These are phyloP conservation scores for Hydropsyche betteni DNA, from an alignment of 2,888 invertebrate genomes.

Conservation along the genomic window DNA sequence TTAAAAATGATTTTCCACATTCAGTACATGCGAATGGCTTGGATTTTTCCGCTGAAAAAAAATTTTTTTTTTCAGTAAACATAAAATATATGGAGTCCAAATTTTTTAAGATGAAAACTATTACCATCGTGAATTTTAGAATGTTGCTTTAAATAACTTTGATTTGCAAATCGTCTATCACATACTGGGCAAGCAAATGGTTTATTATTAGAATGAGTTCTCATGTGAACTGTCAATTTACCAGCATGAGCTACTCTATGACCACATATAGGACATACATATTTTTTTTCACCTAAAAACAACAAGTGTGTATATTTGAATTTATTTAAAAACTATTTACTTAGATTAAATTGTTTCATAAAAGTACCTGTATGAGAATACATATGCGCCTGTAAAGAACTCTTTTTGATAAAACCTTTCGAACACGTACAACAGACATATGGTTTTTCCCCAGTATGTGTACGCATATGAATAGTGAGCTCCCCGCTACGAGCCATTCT, in stretches of 20 bases:
- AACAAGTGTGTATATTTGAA: background rate
- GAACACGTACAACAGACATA: conserved; percentile 45
- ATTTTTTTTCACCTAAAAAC: conserved; percentile 49
- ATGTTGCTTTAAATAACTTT: conserved; percentile 49
- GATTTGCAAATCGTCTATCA: conserved; percentile 48
- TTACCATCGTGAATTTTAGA: conserved; percentile 49
- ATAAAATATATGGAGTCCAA: background rate
- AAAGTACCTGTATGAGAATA: conserved; percentile 47
- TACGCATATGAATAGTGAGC: conserved; percentile 49
- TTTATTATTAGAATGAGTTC: conserved; percentile 63
- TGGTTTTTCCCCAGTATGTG: conserved; percentile 50
- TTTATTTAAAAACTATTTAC: background rate
- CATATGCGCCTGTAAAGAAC: conserved; percentile 48
- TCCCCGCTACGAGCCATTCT: conserved; percentile 50
- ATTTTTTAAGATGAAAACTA: background rate
- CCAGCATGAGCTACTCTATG: conserved; percentile 54
- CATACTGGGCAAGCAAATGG: conserved; percentile 64
- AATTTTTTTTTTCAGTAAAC: background rate
- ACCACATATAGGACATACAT: conserved; percentile 49
- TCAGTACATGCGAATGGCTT: conserved; percentile 43
- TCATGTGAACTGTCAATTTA: conserved; percentile 63
- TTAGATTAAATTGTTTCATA: conserved; percentile 1
- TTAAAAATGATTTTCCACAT: conserved; percentile 43
- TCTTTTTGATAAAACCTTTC: conserved; percentile 50
- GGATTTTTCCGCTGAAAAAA: conserved; percentile 38